These are phyloP conservation scores for Capitella teleta DNA, from an alignment of 1,140 invertebrate genomes.

Conservation along the genomic window DNA sequence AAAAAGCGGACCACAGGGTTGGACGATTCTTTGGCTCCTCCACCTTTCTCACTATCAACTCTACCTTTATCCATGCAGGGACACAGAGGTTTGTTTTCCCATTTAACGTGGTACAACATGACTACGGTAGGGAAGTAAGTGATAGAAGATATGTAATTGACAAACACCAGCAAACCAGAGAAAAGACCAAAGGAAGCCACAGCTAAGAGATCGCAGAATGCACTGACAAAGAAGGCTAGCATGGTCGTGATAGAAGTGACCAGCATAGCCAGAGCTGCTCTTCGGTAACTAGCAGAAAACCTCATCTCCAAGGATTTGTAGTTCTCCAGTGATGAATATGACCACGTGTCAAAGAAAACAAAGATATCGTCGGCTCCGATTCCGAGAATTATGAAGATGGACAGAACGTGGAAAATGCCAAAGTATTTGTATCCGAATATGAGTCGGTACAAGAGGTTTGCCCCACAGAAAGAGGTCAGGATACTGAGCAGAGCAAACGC, in stretches of 20 bases:
- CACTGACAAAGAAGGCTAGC: conserved; percentile 26
- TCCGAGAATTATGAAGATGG: conserved; percentile 16
- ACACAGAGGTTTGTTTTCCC: too few species aligned
- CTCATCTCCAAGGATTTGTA: conserved; percentile 21
- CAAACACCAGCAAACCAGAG: conserved; percentile 20
- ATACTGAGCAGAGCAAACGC: conserved; percentile 10
- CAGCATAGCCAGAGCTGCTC: conserved; percentile 25
- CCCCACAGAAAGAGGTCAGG: conserved; percentile 10
- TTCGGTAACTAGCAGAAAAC: conserved; percentile 25
- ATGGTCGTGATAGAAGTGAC: conserved; percentile 29
- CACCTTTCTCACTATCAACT: too few species aligned
- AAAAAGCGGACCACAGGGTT: conserved; percentile 10
- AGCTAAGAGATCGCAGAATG: conserved; percentile 21
- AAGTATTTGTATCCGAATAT: conserved; percentile 14
- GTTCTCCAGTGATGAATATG: conserved; percentile 5
- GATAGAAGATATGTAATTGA: conserved; percentile 31
- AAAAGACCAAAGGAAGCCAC: conserved; percentile 29
- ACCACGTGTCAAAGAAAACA: conserved; percentile 15
- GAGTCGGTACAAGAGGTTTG: conserved; percentile 16
- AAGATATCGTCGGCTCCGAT: conserved; percentile 16
- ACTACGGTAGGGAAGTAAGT: conserved; percentile 29
- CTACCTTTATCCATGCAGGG: too few species aligned
- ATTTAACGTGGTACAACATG: conserved; percentile 22
- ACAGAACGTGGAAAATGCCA: conserved; percentile 14
- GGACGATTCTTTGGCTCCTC: not conserved